These are phyloP conservation scores for Lacanobia oleracea DNA, from an alignment of 2,888 invertebrate species.

Conservation along the genomic window DNA sequence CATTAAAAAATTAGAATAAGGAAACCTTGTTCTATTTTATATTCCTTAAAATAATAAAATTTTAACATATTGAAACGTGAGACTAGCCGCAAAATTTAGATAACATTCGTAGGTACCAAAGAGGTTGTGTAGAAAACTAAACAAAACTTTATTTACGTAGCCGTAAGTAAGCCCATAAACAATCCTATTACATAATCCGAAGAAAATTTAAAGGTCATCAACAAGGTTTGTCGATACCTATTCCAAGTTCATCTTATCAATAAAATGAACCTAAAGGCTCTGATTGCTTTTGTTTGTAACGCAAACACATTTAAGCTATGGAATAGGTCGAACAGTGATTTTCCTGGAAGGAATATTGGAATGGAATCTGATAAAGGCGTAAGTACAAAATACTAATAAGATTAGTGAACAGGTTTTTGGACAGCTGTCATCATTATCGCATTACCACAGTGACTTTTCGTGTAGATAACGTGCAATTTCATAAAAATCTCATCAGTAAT, in stretches of 20 bases:
- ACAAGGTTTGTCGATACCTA: background rate
- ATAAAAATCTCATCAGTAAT: too few species aligned
- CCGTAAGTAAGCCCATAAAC: background rate
- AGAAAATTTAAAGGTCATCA: slow-evolving; percentile 9
- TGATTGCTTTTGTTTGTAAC: slow-evolving; percentile 9
- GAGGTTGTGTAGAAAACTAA: background rate
- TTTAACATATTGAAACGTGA: too few species aligned
- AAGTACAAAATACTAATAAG: slow-evolving; percentile 3
- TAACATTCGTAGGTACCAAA: background rate
- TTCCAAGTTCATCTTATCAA: slow-evolving; percentile 16
- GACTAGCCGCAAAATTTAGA: too few species aligned
- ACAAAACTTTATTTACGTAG: background rate
- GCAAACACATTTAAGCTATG: slow-evolving; percentile 18
- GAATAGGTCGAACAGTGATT: slow-evolving; percentile 11
- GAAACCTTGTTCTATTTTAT: too few species aligned
- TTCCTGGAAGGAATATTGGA: slow-evolving; percentile 12
- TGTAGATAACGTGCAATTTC: too few species aligned
- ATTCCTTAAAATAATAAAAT: too few species aligned
- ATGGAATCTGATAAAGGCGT: background rate
- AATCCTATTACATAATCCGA: background rate
- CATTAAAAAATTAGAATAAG: background rate
- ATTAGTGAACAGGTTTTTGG: background rate
- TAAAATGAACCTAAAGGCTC: background rate
- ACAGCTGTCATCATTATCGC: background rate
- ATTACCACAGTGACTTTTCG: background rate